These are phyloP conservation scores for Umimayanthus chanpuru DNA, from an alignment of 92 coral and sea anemone species.

Conservation along the genomic window DNA sequence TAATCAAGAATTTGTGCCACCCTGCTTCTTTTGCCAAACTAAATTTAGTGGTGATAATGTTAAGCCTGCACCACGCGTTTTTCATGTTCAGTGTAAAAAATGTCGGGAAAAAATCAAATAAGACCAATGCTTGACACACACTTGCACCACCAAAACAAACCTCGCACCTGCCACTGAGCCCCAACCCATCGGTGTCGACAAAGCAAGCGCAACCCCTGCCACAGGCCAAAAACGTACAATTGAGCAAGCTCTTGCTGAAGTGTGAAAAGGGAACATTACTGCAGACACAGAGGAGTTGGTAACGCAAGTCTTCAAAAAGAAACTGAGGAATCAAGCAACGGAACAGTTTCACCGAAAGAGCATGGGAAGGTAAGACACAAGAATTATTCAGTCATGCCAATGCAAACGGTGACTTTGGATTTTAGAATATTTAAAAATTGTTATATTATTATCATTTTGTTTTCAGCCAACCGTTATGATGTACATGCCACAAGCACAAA, in stretches of 20 bases:
- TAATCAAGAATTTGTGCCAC: neutral
- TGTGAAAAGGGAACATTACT: conserved; percentile 18
- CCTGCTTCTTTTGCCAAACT: conserved; percentile 26
- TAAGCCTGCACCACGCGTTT: conserved; percentile 22
- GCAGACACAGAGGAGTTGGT: conserved; percentile 10
- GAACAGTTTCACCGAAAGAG: too few relatives aligned
- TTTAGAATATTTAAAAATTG: too few relatives aligned
- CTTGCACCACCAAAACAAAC: neutral
- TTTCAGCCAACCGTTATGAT: too few relatives aligned
- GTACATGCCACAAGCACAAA: too few relatives aligned
- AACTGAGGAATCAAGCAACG: too few relatives aligned
- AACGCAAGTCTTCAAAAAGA: conserved; percentile 19
- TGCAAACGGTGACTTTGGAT: too few relatives aligned
- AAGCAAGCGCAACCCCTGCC: too few relatives aligned
- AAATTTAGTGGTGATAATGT: neutral
- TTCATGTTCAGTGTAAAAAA: conserved; percentile 23
- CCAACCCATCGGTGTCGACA: too few relatives aligned
- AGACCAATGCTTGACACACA: conserved; percentile 11
- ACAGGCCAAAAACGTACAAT: conserved; percentile 18
- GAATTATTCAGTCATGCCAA: too few relatives aligned
- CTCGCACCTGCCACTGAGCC: neutral
- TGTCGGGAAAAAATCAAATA: conserved; percentile 23
- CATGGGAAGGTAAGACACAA: too few relatives aligned
- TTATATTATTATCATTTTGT: too few relatives aligned
- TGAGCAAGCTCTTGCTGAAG: conserved; percentile 25